Evolutionary conservation across 2,888 invertebrate genomes (phyloP), one percentile per base, ranked within the genome.

Genomic region (Drosophila neotestacea): DNA sequence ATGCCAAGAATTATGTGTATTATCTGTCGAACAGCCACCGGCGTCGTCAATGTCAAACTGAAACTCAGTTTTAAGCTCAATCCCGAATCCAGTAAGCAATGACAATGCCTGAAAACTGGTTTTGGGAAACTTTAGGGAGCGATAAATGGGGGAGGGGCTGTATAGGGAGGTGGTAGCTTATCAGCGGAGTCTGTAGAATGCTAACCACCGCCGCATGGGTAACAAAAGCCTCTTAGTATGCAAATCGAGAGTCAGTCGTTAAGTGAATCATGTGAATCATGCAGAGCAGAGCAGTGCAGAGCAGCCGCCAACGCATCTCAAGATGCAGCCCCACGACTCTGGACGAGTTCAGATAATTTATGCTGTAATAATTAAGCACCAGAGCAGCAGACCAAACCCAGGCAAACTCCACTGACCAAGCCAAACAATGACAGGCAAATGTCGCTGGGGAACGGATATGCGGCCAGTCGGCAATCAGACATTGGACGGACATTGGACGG

Each of bases 301-400:
- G 48, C 32, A 41, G 27, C 44, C 63, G 70, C 70, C 66, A 30
- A 77, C 60, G 72, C 78, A 77, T 68, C 84, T 83, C 73, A 80
- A 84, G 88, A 83, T 77, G 80, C 78, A 64, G 44, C 54, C 52
- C 39, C 46, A 44, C 46, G 9, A 54, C 56, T 22, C 59, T 67
- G 70, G 38, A 5, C 56, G 16, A 39, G 30, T 61, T 65, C 70
- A 47, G 87, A 84, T 84, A 88, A 88, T 86, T 84, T 84, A 84
- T 84, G 89, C 89, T 84, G 89, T 88, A 84, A 84, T 84, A 84
- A 84, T 88, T 88, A 85, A 85, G 85, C 84, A 83, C 46, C 70
- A 76, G 73, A 41, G 41, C 55, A 6, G 32, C 32, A 46, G 30
- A 59, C 67, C 60, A 64, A 41, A 62, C 50, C 61, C 64, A 54